phyloP scores from a whole-genome alignment of 2,888 invertebrate genomes.

The Chalcis sispes region DNA sequence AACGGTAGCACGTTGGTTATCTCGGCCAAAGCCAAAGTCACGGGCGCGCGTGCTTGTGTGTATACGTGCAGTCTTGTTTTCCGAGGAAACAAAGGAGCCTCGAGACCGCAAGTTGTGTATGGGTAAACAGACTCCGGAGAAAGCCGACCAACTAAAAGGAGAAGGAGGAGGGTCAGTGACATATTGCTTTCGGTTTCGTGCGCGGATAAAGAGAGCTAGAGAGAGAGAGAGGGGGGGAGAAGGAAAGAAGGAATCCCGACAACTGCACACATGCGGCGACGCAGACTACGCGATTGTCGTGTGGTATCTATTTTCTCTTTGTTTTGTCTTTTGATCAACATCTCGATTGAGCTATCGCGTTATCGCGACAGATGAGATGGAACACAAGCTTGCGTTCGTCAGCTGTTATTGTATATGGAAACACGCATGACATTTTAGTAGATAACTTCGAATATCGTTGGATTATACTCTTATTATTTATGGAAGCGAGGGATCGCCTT shows the following conservation, averaged over 20 bases:
- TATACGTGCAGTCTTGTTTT: constrained; percentile 62
- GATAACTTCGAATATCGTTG: too few relatives aligned
- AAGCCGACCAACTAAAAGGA: constrained; percentile 9
- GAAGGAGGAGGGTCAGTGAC: constrained; percentile 38
- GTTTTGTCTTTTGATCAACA: neutral
- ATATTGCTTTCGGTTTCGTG: constrained; percentile 43
- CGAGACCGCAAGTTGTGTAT: too few relatives aligned
- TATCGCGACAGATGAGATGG: neutral
- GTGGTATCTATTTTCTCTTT: constrained; percentile 6
- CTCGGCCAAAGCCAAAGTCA: constrained; percentile 65
- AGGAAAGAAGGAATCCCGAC: too few relatives aligned
- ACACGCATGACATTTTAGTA: too few relatives aligned
- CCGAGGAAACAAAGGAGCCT: constrained; percentile 60
- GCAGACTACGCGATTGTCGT: neutral
- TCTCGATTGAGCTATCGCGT: constrained; percentile 18
- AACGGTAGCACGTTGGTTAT: constrained; percentile 31
- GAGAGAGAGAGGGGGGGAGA: neutral
- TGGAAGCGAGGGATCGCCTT: too few relatives aligned
- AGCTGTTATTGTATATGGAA: too few relatives aligned
- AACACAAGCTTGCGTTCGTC: neutral
- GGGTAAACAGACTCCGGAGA: too few relatives aligned
- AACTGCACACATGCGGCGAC: too few relatives aligned
- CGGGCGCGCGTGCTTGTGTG: too few relatives aligned
- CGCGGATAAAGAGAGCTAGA: constrained; percentile 16
- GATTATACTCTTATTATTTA: too few relatives aligned